Base-by-base conservation (phyloP, 2,797 vertebrate species). In the Florisuga fusca region DNA sequence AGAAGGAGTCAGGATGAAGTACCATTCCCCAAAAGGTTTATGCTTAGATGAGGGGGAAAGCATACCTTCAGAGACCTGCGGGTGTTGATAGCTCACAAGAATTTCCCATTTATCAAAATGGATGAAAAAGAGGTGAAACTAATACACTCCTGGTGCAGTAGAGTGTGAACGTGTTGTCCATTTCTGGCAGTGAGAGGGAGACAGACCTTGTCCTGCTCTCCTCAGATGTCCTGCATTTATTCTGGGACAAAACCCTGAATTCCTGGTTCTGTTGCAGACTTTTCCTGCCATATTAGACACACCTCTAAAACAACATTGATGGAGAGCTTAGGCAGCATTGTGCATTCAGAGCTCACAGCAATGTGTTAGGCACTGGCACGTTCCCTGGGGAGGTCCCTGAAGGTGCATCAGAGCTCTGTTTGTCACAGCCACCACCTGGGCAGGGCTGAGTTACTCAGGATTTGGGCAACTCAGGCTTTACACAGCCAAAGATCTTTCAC, bases 71-170 rank as follows among this genome's bases (percentile, higher is more conserved):
- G 83, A 91, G 18, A 58, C 23, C 31, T 54, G 12, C 26, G 66
- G 27, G 27, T 59, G 15, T 75, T 86, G 74, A 53, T 34, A 88
- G 19, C 3, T 80, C 54, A 55, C n/a, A 66, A 62, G 23, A 48
- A 78, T 75, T 91, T 74, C 15, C 5, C 12, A 15, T 69, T 82
- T 84, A 63, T 73, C 82, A 86, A 90, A 87, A 84, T 45, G 17
- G 66, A 26, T 51, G 31, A 45, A 66, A 72, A 51, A 84, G 43
- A 66, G 22, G 14, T 81, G 54, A 91, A 92, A 84, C 19, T 3
- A 50, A n/a, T 55, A 12, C 3, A 15, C 45, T 82, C n/a, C 46
- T 81, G 53, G 14, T 51, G 29, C 6, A 10, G 25, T 5, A 85
- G 17, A 58, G 29, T 26, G 34, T 45, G 9, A 89, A 27, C 10